Evolutionary conservation across 2,797 vertebrate species (phyloP), one percentile per base, ranked within the genome.

Genomic region (Chloroceryle inda): DNA sequence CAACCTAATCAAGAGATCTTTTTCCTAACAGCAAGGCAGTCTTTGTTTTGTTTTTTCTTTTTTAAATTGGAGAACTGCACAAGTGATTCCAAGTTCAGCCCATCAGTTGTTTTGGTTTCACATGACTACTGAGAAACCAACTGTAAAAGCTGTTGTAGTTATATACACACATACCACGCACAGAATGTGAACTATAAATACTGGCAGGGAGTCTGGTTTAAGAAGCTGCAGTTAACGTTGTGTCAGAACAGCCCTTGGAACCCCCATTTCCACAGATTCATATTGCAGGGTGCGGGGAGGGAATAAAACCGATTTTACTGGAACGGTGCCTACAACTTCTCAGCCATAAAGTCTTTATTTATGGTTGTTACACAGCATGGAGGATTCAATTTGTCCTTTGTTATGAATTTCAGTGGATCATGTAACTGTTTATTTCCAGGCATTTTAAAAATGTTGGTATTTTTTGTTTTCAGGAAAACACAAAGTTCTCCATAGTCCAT

Each of bases 301-400:
- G 78, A 95, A 96, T 92, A 96, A 97, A 96, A 95, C 85, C 2
- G 2, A 95, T 97, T 97, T 85, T 81, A 85, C 89, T 97, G 97
- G 94, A 97, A 67, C n/a, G 22, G 21, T 91, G 94, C 96, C 97
- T 93, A 84, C 88, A 87, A 82, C 88, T 96, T 92, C 89, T 91
- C 90, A 96, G 91, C 94, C 92, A 96, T 96, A 92, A 97, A 97
- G 86, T 77, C 56, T 97, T 96, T 97, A 94, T 97, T 97, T 97
- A 96, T 94, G 96, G 79, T 88, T 90, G 87, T 75, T 95, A 93
- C 90, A 84, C 88, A 94, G 86, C 96, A 85, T 91, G 85, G 83
- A 94, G 88, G 92, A 97, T 97, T 97, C 97, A 94, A 97, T 97
- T 97, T 96, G 95, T 85, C 91, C 86, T 95, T 96, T 96, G 94